phyloP scores from a whole-genome alignment of 2,888 invertebrate species.

The Thera britannica region DNA sequence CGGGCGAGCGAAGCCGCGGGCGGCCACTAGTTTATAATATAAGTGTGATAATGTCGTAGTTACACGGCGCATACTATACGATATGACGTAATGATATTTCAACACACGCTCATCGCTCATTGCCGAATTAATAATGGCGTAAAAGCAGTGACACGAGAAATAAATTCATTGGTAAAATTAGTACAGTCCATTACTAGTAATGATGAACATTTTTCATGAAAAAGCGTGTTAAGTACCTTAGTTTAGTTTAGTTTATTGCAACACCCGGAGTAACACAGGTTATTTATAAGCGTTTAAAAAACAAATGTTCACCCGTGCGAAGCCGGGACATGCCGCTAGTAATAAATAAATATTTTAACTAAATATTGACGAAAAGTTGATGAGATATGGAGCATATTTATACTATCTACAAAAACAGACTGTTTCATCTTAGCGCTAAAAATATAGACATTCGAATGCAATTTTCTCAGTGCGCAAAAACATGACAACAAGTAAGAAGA shows the following conservation, averaged over 20 bases:
- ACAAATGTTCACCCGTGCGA: too few species aligned
- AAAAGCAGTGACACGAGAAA: constrained; percentile 32
- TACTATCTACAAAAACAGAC: background rate
- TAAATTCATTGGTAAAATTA: constrained; percentile 21
- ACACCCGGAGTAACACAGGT: too few species aligned
- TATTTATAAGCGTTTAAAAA: too few species aligned
- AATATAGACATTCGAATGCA: background rate
- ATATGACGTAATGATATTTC: constrained; percentile 26
- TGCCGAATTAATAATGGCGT: constrained; percentile 34
- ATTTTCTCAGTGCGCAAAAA: constrained; percentile 16
- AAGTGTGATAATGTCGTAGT: background rate
- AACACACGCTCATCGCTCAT: constrained; percentile 34
- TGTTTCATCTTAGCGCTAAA: background rate
- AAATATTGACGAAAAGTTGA: too few species aligned
- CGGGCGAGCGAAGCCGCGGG: too few species aligned
- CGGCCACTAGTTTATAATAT: too few species aligned
- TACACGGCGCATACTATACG: constrained; percentile 10
- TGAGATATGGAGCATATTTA: too few species aligned
- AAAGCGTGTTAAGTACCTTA: too few species aligned
- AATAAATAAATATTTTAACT: too few species aligned
- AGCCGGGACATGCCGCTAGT: too few species aligned
- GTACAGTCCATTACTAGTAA: background rate
- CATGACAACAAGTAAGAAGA: constrained; percentile 29
- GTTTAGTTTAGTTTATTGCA: too few species aligned
- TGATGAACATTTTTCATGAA: too few species aligned